Percentiles rank a stretch among this genome's conserved stretches.
These are phyloP conservation scores for Bolinopsis microptera DNA, from an alignment of 37 sponge, comb jelly and placozoan genomes.

Conservation along the genomic window DNA sequence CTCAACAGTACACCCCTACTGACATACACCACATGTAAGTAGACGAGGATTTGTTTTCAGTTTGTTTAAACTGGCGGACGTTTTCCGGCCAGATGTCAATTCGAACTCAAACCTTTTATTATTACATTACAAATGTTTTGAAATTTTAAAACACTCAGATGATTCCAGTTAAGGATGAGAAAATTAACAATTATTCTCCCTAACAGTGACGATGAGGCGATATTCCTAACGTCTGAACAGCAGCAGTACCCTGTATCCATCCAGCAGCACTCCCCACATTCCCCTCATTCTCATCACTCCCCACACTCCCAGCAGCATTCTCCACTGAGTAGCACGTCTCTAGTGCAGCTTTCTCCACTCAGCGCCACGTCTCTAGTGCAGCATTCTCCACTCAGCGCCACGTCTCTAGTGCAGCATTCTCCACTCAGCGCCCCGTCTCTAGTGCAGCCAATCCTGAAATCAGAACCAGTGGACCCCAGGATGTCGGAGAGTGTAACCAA, in stretches of 20 bases:
- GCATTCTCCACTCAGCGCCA: background rate
- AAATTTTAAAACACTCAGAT: too few species aligned
- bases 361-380: background rate
- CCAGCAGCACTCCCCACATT: too few species aligned
- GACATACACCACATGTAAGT: conserved; percentile 32
- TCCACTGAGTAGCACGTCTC: background rate
- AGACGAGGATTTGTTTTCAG: background rate
- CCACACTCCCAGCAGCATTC: too few species aligned
- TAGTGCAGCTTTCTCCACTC: too few species aligned
- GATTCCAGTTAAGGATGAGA: too few species aligned
- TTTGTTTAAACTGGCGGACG: background rate
- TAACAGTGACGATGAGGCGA: background rate
- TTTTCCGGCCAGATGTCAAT: too few species aligned
- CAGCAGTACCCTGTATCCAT: background rate
- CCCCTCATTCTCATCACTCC: too few species aligned
- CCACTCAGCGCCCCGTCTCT: background rate
- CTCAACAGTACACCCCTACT: background rate
- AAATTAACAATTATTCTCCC: too few species aligned
- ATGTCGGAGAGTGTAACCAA: background rate
- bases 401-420: too few species aligned
- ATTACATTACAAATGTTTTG: too few species aligned
- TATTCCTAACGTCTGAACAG: background rate
- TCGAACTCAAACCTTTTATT: too few species aligned
- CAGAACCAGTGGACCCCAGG: background rate
- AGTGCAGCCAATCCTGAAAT: background rate